Evolutionary conservation across 2,888 invertebrate species (phyloP), one percentile per base, ranked within the genome.

Genomic region (Hydroisotoma schaefferi): DNA sequence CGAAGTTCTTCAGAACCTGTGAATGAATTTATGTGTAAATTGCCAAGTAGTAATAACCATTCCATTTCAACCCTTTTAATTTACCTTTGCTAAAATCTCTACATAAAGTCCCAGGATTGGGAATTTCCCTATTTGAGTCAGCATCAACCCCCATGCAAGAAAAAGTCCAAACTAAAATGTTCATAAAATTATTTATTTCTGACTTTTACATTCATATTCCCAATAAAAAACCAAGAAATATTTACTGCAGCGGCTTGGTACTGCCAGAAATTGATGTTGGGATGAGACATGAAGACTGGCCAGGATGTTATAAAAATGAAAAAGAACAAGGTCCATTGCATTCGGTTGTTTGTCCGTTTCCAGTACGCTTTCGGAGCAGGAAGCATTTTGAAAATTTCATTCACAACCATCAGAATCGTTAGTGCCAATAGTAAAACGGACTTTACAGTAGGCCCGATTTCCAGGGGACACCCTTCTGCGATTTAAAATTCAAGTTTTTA

Each of bases 251-350:
- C 67, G 5, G 68, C 68, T 28, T 71, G 70, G 54, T 71, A 71
- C 58, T 71, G 69, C 71, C 71, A 69, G 56, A 71, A 71, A 47
- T 63, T 67, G 20, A 71, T 71, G 26, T 69, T 69, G 2, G 67
- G 68, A 40, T 67, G 59, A 1, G 63, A 59, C 71, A 71, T 71
- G 59, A 71, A 71, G 1, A 68, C 69, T n/a, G 71, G 71, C 71
- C 71, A 71, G 1, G 69, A 67, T 1, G 71, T 71, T 1, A 71
- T 48, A 20, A 67, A 67, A 49, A 71, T 69, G 53, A 71, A 68
- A 22, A 71, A 60, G 57, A 71, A 71, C 18, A 69, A 52, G 2
- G 64, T 59, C 71, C 69, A 69, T 20, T 68, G 68, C 10, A 66
- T 48, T 26, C 62, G 43, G 25, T 71, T 71, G 51, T 67, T 68